Conservation (phyloP, 23 tunicate genomes). For the Corella eumyota region DNA sequence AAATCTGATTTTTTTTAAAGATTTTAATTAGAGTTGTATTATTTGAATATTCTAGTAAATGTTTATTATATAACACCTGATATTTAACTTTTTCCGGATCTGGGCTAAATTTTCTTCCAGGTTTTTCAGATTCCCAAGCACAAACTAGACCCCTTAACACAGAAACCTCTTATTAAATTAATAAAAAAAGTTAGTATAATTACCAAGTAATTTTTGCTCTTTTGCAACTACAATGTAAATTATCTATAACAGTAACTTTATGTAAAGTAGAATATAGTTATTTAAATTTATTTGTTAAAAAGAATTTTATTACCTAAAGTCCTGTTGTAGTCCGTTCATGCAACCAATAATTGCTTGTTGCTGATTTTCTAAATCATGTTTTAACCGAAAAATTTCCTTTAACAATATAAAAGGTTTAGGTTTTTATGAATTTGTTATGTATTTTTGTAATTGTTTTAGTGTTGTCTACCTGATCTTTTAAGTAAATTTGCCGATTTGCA, state of each 20-base stretch:
- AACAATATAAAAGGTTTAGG: neutral
- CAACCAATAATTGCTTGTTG: slow-evolving; percentile 16
- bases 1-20: no score
- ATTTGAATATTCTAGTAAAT: no score
- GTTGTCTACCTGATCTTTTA: slow-evolving; percentile 28
- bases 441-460: neutral
- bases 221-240: no score
- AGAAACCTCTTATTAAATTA: no score
- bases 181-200: no score
- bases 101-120: slow-evolving; percentile 33
- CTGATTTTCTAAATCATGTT: slow-evolving; percentile 8
- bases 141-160: slow-evolving; percentile 15
- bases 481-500: slow-evolving; percentile 13
- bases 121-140: slow-evolving; percentile 1
- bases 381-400: slow-evolving; percentile 16
- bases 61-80: slow-evolving; percentile 17
- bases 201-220: no score
- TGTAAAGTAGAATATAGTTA: no score
- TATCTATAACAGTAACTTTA: no score
- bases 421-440: no score
- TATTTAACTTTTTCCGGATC: slow-evolving; percentile 22
- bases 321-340: slow-evolving; percentile 24
- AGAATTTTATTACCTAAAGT: slow-evolving; percentile 27
- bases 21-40: no score
- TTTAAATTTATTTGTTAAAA: no score